Conservation (phyloP, 2,113 vertebrate species). For the Archilochus colubris region DNA sequence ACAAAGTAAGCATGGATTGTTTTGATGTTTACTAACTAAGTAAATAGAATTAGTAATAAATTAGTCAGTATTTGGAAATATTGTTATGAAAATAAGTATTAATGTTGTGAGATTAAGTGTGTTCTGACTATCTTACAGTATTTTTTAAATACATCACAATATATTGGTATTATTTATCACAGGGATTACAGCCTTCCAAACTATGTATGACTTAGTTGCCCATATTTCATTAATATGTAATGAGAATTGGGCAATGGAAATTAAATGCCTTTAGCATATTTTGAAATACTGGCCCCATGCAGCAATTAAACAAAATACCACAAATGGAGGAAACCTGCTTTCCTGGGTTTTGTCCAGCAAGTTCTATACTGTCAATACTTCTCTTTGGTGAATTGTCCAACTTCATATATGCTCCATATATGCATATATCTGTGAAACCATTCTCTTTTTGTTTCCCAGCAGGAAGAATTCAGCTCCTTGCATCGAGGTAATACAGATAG, state of each 20-base stretch:
- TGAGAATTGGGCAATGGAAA: background rate
- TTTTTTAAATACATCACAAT: background rate
- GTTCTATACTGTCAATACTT: background rate
- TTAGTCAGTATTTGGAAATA: background rate
- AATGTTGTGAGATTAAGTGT: background rate
- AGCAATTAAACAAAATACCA: background rate
- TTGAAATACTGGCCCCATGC: background rate
- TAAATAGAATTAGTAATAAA: background rate
- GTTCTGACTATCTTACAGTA: background rate
- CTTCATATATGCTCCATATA: background rate
- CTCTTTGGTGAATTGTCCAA: background rate
- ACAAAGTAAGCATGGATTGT: background rate
- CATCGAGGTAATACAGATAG: constrained; percentile 70
- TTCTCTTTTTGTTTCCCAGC: constrained; percentile 50
- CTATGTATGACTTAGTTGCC: background rate
- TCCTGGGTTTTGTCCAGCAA: background rate
- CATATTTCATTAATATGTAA: background rate
- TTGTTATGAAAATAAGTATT: background rate
- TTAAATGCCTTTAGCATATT: background rate
- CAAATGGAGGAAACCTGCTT: background rate
- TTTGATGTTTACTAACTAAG: background rate
- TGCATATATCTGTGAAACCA: background rate
- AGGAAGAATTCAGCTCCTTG: constrained; percentile 77
- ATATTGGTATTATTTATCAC: background rate
- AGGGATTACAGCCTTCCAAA: background rate